Evolutionary conservation across 2,113 vertebrate genomes (phyloP), one percentile per base, ranked within the genome.

Genomic region (Nibea albiflora): DNA sequence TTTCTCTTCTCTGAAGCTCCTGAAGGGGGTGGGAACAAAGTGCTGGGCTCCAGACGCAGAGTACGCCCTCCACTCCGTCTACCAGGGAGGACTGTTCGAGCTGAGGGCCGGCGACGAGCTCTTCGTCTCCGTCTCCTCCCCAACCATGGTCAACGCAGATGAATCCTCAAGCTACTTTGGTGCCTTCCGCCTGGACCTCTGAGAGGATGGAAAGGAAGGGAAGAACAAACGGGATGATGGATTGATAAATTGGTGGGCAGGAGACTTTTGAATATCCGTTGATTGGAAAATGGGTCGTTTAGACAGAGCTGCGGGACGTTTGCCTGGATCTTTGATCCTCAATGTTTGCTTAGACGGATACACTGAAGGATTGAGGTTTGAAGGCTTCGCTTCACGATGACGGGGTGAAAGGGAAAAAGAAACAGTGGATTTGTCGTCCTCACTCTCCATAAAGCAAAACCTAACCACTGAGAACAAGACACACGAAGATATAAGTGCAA

Each of bases 21-120:
- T 98, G 87, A 98, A 97, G 85, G 96, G 96, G 0, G 96, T 97
- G 1, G 95, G 96, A 76, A 97, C 96, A 74, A 98, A 97, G 89
- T 97, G 96, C 93, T 97, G 96, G 96, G 95, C 96, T 0, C 95
- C 95, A 0, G 94, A 96, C 6, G 96, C 96, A 0, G 94, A 97
- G 86, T 97, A 97, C 2, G 95, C 96, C 54, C 95, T 97, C 3
- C 96, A 97, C 53, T 95, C 97, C 0, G 94, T 97, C 80, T 97
- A 98, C 93, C 96, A 97, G 90, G 96, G 96, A 0, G 97, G 96
- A 0, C 94, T 97, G 16, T 98, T 98, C 1, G 95, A 97, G 87
- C 94, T 97, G 66, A 91, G 93, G 17, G 95, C 94, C 0, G 96
- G 96, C 0, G 96, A 97, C 0, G 96, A 97, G 92, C 94, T 98